Evolutionary conservation across 2,113 vertebrate species (phyloP), one percentile per base, ranked within the genome.

Genomic region (Centropristis striata): DNA sequence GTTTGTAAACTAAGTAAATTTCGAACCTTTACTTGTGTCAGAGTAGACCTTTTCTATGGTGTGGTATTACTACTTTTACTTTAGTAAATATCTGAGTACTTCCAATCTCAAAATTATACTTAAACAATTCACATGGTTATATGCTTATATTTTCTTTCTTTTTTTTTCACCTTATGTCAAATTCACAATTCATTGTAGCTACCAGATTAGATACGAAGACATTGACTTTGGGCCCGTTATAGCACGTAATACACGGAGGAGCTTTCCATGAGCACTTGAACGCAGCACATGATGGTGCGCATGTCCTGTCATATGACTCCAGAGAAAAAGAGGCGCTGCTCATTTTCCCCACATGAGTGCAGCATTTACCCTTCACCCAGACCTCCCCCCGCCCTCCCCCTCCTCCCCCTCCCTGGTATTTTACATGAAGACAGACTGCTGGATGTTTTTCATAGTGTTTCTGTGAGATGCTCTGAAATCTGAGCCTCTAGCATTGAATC

Each of bases 331-430:
- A 79, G 78, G 77, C 82, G 80, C 76, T 90, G 84, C 91, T 90
- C 86, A 28, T 60, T 90, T 87, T 75, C 77, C 86, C 93, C 93
- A 92, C 93, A 92, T 82, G 93, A 86, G 92, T 75, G 93, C 93
- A 94, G 93, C 89, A 94, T 92, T 91, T 90, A 91, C 86, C 86
- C 90, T 93, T 86, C 80, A 86, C 85, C 90, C 71, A 12, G 81
- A 86, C 85, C 83, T 63, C 85, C 76, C 68, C 78, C 51, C 1
- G 5, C 0, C 11, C 57, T 32, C 28, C 50, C n/a, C 1, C 27
- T 10, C 42, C 20, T 23, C 7, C 15, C 27, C 25, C 41, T 12
- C 46, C 61, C 81, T 60, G 1, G 27, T 85, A 68, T 88, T 84
- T 86, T 80, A 78, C 83, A 84, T 86, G 78, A 83, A 81, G 59